Conservation (phyloP, 2,113 vertebrate species). For the Centropus bengalensis region DNA sequence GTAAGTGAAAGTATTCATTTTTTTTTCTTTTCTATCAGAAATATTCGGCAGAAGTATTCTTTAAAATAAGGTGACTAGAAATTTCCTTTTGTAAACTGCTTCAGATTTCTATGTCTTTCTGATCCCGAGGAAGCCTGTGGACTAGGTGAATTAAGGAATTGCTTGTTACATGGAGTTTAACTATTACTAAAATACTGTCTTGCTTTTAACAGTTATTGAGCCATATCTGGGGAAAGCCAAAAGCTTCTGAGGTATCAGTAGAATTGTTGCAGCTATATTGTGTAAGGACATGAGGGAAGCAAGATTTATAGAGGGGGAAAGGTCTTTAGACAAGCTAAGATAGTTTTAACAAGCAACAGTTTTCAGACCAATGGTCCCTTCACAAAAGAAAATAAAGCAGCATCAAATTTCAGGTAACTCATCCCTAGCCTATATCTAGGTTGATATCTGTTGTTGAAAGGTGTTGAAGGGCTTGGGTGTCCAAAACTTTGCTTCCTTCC, state of each 20-base stretch:
- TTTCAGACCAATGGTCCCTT: not conserved
- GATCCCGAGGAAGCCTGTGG: not conserved
- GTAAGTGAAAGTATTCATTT: not conserved
- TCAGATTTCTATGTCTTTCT: not conserved
- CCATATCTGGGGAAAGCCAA: not conserved
- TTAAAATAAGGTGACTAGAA: not conserved
- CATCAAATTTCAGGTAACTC: not conserved
- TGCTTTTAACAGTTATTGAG: not conserved
- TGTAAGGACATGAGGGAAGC: not conserved
- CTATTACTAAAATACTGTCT: not conserved
- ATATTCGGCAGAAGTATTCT: not conserved
- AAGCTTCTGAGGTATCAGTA: not conserved
- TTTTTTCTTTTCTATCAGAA: not conserved
- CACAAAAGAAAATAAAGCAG: not conserved
- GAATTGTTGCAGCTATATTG: not conserved
- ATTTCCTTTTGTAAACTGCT: not conserved
- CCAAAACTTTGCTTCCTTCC: not conserved
- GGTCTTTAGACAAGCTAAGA: not conserved
- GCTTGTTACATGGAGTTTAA: not conserved
- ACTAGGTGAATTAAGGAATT: not conserved
- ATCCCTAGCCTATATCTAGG: not conserved
- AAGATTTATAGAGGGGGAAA: not conserved
- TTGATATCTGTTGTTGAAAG: not conserved
- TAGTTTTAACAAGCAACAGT: not conserved
- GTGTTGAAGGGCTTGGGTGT: not conserved